Evolutionary conservation across 2,888 invertebrate species (phyloP).

Genomic region (Tetropium fuscum): DNA sequence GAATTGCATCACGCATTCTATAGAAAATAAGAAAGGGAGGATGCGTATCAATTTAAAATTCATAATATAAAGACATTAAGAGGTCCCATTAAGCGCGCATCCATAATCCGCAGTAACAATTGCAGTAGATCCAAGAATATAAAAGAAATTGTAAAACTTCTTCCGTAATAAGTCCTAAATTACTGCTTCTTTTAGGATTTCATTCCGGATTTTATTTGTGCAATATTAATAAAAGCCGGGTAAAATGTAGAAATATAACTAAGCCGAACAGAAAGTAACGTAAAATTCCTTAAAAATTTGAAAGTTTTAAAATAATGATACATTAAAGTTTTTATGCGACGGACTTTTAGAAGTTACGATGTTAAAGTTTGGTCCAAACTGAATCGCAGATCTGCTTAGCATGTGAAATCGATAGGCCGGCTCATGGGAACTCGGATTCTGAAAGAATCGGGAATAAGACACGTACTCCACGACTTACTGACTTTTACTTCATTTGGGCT

Average conservation of each 20-base stretch:
- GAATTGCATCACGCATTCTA: too few species aligned
- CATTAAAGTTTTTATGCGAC: constrained; percentile 24
- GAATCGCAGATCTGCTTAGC: constrained; percentile 25
- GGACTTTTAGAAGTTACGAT: constrained; percentile 25
- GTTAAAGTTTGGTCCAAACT: constrained; percentile 22
- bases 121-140: constrained; percentile 22
- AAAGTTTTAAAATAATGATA: constrained; percentile 27
- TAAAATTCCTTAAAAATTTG: constrained; percentile 24
- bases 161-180: constrained; percentile 24
- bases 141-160: constrained; percentile 27
- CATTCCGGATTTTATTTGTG: constrained; percentile 26
- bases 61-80: not conserved
- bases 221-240: constrained; percentile 23
- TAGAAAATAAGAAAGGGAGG: too few species aligned
- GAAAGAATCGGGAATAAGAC: constrained; percentile 24
- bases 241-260: constrained; percentile 26
- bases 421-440: constrained; percentile 17
- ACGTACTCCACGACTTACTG: constrained; percentile 19
- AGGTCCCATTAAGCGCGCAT: constrained; percentile 2
- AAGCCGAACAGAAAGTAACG: constrained; percentile 21
- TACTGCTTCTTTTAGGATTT: constrained; percentile 26
- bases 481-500: constrained; percentile 20
- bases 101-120: constrained; percentile 13
- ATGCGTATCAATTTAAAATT: too few species aligned
- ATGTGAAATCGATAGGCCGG: constrained; percentile 24